Base-by-base conservation (phyloP, 2,113 vertebrate species). In the Illadopsis cleaveri region DNA sequence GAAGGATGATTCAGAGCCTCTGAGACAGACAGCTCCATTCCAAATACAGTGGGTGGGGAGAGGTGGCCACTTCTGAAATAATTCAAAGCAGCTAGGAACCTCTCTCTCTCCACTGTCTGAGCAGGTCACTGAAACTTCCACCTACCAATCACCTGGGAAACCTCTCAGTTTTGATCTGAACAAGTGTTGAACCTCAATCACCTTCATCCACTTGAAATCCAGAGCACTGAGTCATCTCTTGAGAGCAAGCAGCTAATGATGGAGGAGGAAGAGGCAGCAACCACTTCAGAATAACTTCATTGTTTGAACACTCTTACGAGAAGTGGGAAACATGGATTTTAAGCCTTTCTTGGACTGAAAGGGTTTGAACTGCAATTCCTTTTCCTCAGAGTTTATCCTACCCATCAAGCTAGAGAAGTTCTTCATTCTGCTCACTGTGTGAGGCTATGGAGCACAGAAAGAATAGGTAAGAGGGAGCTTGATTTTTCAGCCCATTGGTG, bases 221-320 rank as follows among this genome's bases (percentile, higher is more conserved):
- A 83, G 90, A 93, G 95, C 91, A 95, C 61, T n/a, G 89, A 94
- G 86, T 92, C 47, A 28, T 96, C 80, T 95, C 94, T 94, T 94
- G 80, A 96, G 93, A 94, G 86, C 69, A 95, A 94, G 86, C 94
- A 95, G 94, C 83, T 96, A 96, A 95, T 94, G 95, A 93, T 94
- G 89, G 93, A 92, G 90, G 88, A 96, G 83, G 95, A 96, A 95
- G 95, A 96, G 82, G 86, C 89, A 91, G 95, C 83, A 94, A 75
- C 91, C 96, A 95, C 96, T 97, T 97, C 89, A 97, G 89, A 94
- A 95, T 87, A 97, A 93, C 95, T 97, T 95, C 93, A 96, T 94
- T 97, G 96, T 96, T 95, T 97, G 96, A 95, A 97, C 89, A 93
- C 96, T 95, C 96, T 97, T 89, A 95, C 44, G 91, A 96, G 89